Base-by-base conservation (phyloP, 2,888 invertebrate species). In the Drosophila kanekoi region DNA sequence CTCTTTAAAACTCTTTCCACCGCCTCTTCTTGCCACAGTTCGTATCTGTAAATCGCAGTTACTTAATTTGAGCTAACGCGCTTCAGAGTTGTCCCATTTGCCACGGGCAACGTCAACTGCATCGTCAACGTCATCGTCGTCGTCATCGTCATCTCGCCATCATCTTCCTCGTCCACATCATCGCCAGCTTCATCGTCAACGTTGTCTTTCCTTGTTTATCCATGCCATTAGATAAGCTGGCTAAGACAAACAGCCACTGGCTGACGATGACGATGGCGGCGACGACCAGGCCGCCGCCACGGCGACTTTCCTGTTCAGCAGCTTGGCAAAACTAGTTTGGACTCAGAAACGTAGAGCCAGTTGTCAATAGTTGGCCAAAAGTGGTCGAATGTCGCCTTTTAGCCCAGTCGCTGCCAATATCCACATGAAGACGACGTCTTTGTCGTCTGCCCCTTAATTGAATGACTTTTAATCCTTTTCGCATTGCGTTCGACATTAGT, bases 401-500 rank as follows among this genome's bases (percentile, higher is more conserved):
- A 35, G 47, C 49, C 54, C n/a, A 20, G 62, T 49, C 37, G 47
- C 33, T 63, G 60, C 70, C 75, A 69, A 69, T 74, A 64, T 57
- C 57, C 72, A 53, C 45, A 58, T 60, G 60, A 61, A 53, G 35
- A 58, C 57, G 52, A 58, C 66, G 45, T 72, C 76, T 75, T 68
- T 74, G 54, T 70, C 35, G 45, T 35, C 59, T 75, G 83, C 66
- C 70, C 57, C 81, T 80, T 85, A 85, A 87, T 81, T 81, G 82
- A 82, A 81, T 85, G 89, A 79, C 89, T 88, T 86, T 88, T 90
- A 88, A 88, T 88, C 90, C 88, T 88, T 90, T 89, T 90, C 89
- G 77, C 88, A 86, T 78, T 89, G 88, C 88, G 86, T 89, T 84
- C 67, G 85, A 87, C 87, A 67, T 72, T 80, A 83, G 89, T 83